A percentile compares a stretch with the other conserved stretches of the same genome.
Conservation (phyloP, 2,797 vertebrate genomes). For the Macropus fuliginosus region DNA sequence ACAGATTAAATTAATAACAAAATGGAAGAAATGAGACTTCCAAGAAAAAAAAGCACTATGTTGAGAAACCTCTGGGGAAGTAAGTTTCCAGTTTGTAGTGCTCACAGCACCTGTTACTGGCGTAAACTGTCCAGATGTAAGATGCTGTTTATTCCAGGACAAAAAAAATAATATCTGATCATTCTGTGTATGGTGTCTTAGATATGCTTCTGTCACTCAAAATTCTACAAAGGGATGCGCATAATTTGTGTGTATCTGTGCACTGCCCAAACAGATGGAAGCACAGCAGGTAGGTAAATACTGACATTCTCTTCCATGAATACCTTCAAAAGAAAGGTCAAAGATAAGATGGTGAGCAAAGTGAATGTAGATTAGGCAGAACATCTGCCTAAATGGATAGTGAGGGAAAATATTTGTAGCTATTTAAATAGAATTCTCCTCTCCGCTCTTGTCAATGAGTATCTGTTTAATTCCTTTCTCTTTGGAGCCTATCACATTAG, state of each 20-base stretch:
- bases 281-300: slow-evolving; percentile 89
- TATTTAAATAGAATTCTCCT: slow-evolving; percentile 79
- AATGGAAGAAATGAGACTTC: slow-evolving; percentile 55
- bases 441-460: slow-evolving; percentile 73
- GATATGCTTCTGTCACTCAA: slow-evolving; percentile 86
- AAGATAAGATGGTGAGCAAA: slow-evolving; percentile 84
- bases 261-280: slow-evolving; percentile 85
- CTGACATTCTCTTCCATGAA: slow-evolving; percentile 86
- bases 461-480: slow-evolving; percentile 81
- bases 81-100: slow-evolving; percentile 71
- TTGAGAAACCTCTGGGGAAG: slow-evolving; percentile 71
- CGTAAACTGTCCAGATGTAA: slow-evolving; percentile 80
- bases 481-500: slow-evolving; percentile 62
- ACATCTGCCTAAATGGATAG: slow-evolving; percentile 85
- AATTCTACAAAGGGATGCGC: slow-evolving; percentile 84
- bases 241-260: slow-evolving; percentile 84
- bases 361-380: slow-evolving; percentile 84
- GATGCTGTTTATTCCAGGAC: slow-evolving; percentile 77
- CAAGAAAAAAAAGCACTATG: slow-evolving; percentile 48
- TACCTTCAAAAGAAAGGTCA: slow-evolving; percentile 87
- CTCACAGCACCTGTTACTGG: slow-evolving; percentile 80
- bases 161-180: slow-evolving; percentile 81
- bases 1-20: slow-evolving; percentile 67
- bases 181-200: slow-evolving; percentile 77
- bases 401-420: slow-evolving; percentile 77